Percentiles rank a stretch among this genome's conserved stretches.
phyloP scores from a whole-genome alignment of 1,140 invertebrate genomes.

The Drosophila biarmipes region DNA sequence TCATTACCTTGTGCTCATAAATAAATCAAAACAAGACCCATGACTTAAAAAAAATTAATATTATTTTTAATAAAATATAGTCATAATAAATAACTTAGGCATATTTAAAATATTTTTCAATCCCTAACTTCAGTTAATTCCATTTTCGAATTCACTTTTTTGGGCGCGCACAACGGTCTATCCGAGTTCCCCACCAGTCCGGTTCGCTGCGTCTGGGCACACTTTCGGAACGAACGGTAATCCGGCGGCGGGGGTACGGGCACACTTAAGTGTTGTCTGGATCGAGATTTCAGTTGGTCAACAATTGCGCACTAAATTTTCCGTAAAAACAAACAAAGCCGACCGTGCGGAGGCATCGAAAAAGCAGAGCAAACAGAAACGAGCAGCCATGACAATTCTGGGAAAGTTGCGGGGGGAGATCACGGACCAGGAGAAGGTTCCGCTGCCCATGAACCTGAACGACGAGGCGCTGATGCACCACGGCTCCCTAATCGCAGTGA shows the following conservation, averaged over 20 bases:
- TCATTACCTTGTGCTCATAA: no score
- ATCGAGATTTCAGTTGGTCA: conserved; percentile 10
- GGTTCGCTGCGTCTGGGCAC: not conserved
- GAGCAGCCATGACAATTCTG: conserved; percentile 65
- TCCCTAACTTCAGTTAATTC: not conserved
- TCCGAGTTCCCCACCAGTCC: not conserved
- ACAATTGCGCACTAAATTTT: conserved; percentile 57
- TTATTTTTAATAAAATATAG: no score
- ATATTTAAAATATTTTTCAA: no score
- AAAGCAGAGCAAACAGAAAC: not conserved
- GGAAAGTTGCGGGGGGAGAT: conserved; percentile 63
- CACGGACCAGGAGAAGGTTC: conserved; percentile 86
- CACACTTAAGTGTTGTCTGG: not conserved
- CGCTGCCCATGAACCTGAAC: conserved; percentile 88
- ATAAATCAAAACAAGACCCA: no score
- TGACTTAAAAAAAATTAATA: no score
- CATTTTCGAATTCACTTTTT: not conserved
- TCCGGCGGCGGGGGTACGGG: not conserved
- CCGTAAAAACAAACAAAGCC: conserved; percentile 31
- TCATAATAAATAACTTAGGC: no score
- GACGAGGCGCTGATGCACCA: conserved; percentile 72
- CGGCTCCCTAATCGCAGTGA: conserved; percentile 71
- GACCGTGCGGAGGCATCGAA: not conserved
- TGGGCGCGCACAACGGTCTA: not conserved
- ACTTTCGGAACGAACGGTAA: not conserved